A percentile compares a stretch with the other conserved stretches of the same genome.
Evolutionary conservation across 2,797 vertebrate genomes (phyloP).

Genomic region (Paedocypris micromegethes): DNA sequence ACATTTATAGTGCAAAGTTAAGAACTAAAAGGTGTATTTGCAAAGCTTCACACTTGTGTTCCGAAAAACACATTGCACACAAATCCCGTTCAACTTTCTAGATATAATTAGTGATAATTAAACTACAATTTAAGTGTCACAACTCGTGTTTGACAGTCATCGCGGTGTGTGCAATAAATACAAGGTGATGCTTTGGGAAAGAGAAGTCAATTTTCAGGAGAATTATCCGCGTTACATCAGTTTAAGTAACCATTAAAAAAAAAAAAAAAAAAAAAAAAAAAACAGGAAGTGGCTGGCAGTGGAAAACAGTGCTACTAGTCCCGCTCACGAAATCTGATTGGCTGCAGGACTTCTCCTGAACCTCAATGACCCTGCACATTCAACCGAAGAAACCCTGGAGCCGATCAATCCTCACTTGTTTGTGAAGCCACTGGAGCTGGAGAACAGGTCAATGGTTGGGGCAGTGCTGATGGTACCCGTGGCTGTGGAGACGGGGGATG

Average conservation of each 20-base stretch:
- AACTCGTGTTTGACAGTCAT: too few relatives aligned
- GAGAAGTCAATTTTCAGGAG: too few relatives aligned
- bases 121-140: too few relatives aligned
- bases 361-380: too few relatives aligned
- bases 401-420: slow-evolving; percentile 69
- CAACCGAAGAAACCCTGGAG: neutral
- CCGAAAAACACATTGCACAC: neutral
- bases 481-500: slow-evolving; percentile 79
- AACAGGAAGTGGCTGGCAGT: too few relatives aligned
- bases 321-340: neutral
- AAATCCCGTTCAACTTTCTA: neutral
- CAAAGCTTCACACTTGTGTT: neutral
- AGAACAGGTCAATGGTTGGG: slow-evolving; percentile 87
- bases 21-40: neutral
- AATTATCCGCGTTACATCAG: too few relatives aligned
- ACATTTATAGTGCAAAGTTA: slow-evolving; percentile 7
- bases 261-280: too few relatives aligned
- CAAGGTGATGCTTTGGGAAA: too few relatives aligned
- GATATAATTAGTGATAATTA: too few relatives aligned
- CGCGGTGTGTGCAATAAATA: too few relatives aligned
- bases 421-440: slow-evolving; percentile 79
- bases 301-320: neutral
- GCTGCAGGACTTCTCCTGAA: neutral
- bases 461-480: slow-evolving; percentile 78
- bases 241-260: too few relatives aligned